Percentiles rank a stretch among this genome's conserved stretches.
phyloP scores from a whole-genome alignment of 2,797 vertebrate genomes.

The Acropternis orthonyx region DNA sequence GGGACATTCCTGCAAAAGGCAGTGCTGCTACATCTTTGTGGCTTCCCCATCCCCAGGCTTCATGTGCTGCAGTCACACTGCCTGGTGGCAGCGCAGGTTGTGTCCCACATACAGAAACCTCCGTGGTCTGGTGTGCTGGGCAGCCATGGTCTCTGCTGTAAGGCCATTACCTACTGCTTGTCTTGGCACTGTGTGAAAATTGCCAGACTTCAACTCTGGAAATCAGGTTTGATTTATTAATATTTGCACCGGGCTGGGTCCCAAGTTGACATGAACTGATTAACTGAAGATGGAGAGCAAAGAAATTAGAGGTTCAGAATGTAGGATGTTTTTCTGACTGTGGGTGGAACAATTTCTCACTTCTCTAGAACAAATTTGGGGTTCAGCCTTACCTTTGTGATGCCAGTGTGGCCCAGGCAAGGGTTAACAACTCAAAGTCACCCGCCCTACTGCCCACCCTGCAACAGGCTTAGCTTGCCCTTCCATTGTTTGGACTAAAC shows the following conservation, averaged over 20 bases:
- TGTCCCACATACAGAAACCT: neutral
- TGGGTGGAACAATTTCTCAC: neutral
- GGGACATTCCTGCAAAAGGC: neutral
- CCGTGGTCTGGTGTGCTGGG: neutral
- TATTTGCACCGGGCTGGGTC: neutral
- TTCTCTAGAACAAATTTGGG: neutral
- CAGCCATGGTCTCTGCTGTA: neutral
- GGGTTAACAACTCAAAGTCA: constrained; percentile 69
- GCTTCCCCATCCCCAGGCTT: neutral
- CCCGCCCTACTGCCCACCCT: constrained; percentile 29
- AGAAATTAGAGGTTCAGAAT: neutral
- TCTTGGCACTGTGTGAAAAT: neutral
- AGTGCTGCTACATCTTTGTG: neutral
- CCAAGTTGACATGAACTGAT: neutral
- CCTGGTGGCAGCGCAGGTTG: neutral
- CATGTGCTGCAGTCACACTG: neutral
- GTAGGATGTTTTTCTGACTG: neutral
- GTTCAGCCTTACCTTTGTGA: neutral
- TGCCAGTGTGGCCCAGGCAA: constrained; percentile 2
- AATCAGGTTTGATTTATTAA: neutral
- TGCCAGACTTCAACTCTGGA: neutral
- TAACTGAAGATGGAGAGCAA: neutral
- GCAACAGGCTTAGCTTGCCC: constrained; percentile 58
- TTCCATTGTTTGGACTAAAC: constrained; percentile 74
- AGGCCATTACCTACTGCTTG: neutral